phyloP scores from a whole-genome alignment of 2,888 invertebrate species.

The Cosmia pyralina region DNA sequence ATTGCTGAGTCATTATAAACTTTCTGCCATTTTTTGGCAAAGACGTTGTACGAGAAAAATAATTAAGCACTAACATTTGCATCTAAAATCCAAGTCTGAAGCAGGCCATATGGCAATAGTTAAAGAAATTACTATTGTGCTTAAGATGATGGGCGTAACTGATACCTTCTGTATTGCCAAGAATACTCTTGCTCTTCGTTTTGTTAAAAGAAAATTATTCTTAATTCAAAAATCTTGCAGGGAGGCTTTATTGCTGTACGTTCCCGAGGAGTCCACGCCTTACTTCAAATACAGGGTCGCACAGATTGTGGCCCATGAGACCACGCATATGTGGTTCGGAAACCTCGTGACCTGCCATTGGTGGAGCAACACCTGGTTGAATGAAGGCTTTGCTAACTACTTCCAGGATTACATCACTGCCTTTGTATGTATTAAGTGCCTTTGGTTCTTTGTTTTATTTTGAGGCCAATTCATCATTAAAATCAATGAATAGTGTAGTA shows the following conservation, averaged over 20 bases:
- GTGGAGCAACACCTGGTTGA: constrained; percentile 94
- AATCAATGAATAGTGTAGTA: background rate
- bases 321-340: constrained; percentile 96
- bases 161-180: background rate
- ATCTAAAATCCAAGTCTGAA: background rate
- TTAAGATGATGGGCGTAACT: background rate
- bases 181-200: background rate
- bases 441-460: background rate
- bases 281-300: constrained; percentile 89
- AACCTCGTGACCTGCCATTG: constrained; percentile 93
- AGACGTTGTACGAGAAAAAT: too few relatives aligned
- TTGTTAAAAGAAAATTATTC: background rate
- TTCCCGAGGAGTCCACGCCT: constrained; percentile 83
- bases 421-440: constrained; percentile 66
- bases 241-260: constrained; percentile 85
- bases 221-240: constrained; percentile 67
- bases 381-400: constrained; percentile 93
- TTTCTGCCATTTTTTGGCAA: too few relatives aligned
- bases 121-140: background rate
- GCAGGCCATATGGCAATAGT: background rate
- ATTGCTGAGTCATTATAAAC: background rate
- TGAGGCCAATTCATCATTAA: background rate
- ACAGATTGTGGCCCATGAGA: constrained; percentile 93
- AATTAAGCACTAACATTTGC: background rate
- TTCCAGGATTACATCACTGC: constrained; percentile 92